Percentiles rank a stretch among this genome's conserved stretches.
phyloP scores from a whole-genome alignment of 2,113 vertebrate genomes.

The Rissa tridactyla region DNA sequence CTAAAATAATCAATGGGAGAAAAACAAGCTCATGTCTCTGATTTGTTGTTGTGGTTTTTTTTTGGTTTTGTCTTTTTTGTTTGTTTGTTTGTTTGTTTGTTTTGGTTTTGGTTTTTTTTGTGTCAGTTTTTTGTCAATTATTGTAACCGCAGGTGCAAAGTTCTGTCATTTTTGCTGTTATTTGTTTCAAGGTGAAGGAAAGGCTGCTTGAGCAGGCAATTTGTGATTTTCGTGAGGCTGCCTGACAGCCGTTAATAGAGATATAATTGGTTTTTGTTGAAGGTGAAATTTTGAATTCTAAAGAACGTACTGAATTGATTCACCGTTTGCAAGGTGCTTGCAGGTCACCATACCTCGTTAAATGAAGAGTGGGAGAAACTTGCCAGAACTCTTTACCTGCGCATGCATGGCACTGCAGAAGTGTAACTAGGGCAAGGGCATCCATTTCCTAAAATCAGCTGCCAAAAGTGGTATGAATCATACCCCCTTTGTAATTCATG shows the following conservation, averaged over 20 bases:
- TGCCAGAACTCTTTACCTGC: not conserved
- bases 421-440: rapidly evolving
- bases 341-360: not conserved
- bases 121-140: not conserved
- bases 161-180: not conserved
- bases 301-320: not conserved
- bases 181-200: not conserved
- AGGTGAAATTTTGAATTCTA: not conserved
- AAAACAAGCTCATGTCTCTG: not conserved
- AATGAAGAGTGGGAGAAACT: not conserved
- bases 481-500: not conserved
- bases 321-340: not conserved
- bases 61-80: not conserved
- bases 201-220: not conserved
- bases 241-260: not conserved
- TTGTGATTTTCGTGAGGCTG: not conserved
- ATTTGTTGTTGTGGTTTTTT: not conserved
- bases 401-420: not conserved
- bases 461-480: not conserved
- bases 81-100: not conserved
- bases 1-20: not conserved
- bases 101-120: not conserved
- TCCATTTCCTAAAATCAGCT: not conserved
- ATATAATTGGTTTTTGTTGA: not conserved
- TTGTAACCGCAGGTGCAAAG: not conserved